Base-by-base conservation (phyloP, 2,797 vertebrate genomes). In the Argya squamiceps region DNA sequence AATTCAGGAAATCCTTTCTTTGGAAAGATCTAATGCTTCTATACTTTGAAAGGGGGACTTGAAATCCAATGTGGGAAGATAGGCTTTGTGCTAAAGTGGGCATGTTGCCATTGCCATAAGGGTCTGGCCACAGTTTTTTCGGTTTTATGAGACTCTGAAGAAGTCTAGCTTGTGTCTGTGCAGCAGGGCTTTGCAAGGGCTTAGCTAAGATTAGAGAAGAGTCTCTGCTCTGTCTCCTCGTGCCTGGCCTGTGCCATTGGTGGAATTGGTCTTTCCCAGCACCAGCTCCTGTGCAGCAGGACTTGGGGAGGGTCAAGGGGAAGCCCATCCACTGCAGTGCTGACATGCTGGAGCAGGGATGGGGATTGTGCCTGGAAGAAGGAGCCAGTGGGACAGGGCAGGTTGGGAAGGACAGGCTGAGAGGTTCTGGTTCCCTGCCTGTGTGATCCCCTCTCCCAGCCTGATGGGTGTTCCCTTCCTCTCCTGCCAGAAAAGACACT, bases 1-100 rank as follows among this genome's bases (percentile, higher is more conserved):
- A 85, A 91, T 92, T 93, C 89, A 94, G 95, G 93, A 95, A 92
- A 91, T 91, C 96, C 84, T 95, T 83, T 91, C 75, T 85, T 95
- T 65, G 73, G 89, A 91, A 85, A 91, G 64, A 68, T 68, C 82
- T 84, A 80, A 74, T 75, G 73, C 84, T 88, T 85, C 76, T 34
- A 93, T 85, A 60, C 49, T 85, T 75, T 80, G 84, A 89, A 97
- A 77, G 5, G 12, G 27, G n/a, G 41, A 46, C 79, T 77, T 55
- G 58, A 80, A 83, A 85, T 60, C 71, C 93, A 71, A 1, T 1
- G 7, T 59, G 60, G 81, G 68, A 78, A 88, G 88, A 94, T 2
- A 18, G 65, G 69, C 85, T 96, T 86, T 81, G 85, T 93, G 90
- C 46, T 90, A 21, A 55, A 69, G 81, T 27, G 2, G 41, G 81